Evolutionary conservation across 2,113 vertebrate genomes (phyloP).

Genomic region (Shinisaurus crocodilurus): DNA sequence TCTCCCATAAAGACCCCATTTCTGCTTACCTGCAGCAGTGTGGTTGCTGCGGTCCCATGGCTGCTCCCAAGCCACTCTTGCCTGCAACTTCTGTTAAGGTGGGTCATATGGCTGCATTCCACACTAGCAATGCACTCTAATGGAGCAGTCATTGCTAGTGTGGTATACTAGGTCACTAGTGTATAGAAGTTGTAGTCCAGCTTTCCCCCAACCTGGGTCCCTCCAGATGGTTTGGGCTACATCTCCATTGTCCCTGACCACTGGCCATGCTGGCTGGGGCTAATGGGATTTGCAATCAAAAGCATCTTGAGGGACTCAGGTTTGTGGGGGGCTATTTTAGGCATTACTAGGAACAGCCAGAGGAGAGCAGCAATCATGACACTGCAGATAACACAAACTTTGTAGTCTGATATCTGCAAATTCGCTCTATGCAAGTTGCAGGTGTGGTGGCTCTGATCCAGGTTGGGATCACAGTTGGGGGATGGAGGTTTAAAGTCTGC

Average conservation of each 20-base stretch:
- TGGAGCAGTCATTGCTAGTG: background rate
- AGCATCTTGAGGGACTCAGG: background rate
- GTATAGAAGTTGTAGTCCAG: background rate
- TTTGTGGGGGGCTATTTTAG: background rate
- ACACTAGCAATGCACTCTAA: background rate
- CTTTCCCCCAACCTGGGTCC: background rate
- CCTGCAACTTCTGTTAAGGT: background rate
- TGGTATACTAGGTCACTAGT: background rate
- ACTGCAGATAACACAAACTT: background rate
- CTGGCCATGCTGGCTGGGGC: background rate
- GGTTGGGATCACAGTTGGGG: too few relatives aligned
- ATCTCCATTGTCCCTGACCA: background rate
- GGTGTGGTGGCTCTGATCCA: too few relatives aligned
- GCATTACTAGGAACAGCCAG: background rate
- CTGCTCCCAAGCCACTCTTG: background rate
- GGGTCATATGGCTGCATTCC: background rate
- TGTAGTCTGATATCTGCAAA: too few relatives aligned
- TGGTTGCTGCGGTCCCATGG: background rate
- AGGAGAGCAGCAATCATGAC: background rate
- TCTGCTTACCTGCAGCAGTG: background rate
- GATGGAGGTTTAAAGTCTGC: too few relatives aligned
- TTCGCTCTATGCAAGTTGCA: too few relatives aligned
- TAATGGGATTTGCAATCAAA: background rate
- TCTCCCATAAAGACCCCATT: background rate
- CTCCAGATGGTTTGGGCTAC: background rate